phyloP scores from a whole-genome alignment of 2,888 invertebrate genomes.

The Beris morrisii region DNA sequence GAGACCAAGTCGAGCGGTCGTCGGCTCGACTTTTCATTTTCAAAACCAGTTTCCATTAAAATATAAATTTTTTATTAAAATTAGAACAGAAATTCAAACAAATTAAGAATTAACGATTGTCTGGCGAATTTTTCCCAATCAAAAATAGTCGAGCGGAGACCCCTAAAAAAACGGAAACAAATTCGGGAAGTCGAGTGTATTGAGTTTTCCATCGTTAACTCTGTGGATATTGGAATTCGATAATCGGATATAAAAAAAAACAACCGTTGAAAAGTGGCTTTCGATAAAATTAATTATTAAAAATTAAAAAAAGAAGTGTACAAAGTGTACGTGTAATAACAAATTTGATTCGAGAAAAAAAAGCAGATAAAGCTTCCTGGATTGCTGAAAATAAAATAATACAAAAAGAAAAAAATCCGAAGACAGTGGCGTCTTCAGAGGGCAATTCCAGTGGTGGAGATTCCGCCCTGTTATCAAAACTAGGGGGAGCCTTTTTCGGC shows the following conservation, averaged over 20 bases:
- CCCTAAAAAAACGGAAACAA: background rate
- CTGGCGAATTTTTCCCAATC: background rate
- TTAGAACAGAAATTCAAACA: constrained; percentile 31
- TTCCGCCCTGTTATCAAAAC: constrained; percentile 66
- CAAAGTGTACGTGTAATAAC: background rate
- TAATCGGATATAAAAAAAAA: too few relatives aligned
- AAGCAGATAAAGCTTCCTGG: constrained; percentile 20
- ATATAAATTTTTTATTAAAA: constrained; percentile 33
- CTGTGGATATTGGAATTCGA: too few relatives aligned
- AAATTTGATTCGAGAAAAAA: constrained; percentile 25
- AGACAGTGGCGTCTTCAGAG: constrained; percentile 58
- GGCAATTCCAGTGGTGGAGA: constrained; percentile 59
- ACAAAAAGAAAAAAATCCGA: constrained; percentile 34
- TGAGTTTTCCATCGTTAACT: constrained; percentile 10
- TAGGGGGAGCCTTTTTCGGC: constrained; percentile 69
- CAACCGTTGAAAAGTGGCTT: too few relatives aligned
- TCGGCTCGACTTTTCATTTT: constrained; percentile 45
- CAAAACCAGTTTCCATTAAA: constrained; percentile 1
- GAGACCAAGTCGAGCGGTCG: constrained; percentile 57
- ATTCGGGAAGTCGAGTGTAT: constrained; percentile 26
- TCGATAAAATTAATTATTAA: background rate
- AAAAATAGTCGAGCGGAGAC: background rate
- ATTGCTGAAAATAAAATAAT: constrained; percentile 36
- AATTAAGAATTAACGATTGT: constrained; percentile 13
- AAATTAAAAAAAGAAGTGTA: background rate